Evolutionary conservation across 2,888 invertebrate species (phyloP).

Genomic region (Macaria liturata): DNA sequence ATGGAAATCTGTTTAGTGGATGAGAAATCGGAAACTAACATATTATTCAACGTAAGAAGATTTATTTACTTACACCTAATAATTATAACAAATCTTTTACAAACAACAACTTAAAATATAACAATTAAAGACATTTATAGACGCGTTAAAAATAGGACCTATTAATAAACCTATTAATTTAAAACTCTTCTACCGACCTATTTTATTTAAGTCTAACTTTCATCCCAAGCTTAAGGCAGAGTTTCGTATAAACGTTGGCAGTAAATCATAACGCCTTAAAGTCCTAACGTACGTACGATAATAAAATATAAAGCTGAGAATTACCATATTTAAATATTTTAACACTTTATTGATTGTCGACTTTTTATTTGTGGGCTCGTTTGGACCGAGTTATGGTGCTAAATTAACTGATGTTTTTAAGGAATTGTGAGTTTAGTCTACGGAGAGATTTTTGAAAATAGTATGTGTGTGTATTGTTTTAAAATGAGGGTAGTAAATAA

Average conservation of each 20-base stretch:
- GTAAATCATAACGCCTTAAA: conserved; percentile 44
- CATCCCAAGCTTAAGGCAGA: conserved; percentile 25
- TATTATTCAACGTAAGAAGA: too few species aligned
- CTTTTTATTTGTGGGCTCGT: conserved; percentile 45
- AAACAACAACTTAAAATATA: too few species aligned
- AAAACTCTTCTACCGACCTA: conserved; percentile 34
- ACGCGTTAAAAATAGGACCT: conserved; percentile 31
- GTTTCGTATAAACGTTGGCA: conserved; percentile 37
- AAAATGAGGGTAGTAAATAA: too few species aligned
- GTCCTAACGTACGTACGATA: conserved; percentile 27
- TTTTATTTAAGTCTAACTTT: conserved; percentile 1
- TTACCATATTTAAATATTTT: conserved; percentile 56
- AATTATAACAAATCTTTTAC: too few species aligned
- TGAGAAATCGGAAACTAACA: too few species aligned
- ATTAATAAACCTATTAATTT: conserved; percentile 66
- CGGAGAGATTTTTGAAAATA: too few species aligned
- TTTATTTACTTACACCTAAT: too few species aligned
- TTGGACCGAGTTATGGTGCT: conserved; percentile 5
- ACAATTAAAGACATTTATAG: too few species aligned
- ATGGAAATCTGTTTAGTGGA: too few species aligned
- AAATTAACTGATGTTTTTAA: background rate
- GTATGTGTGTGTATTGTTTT: too few species aligned
- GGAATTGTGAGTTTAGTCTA: background rate
- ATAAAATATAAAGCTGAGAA: conserved; percentile 51
- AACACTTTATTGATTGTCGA: conserved; percentile 55